Evolutionary conservation across 2,113 vertebrate species (phyloP), one percentile per base, ranked within the genome.

Genomic region (Limanda limanda): DNA sequence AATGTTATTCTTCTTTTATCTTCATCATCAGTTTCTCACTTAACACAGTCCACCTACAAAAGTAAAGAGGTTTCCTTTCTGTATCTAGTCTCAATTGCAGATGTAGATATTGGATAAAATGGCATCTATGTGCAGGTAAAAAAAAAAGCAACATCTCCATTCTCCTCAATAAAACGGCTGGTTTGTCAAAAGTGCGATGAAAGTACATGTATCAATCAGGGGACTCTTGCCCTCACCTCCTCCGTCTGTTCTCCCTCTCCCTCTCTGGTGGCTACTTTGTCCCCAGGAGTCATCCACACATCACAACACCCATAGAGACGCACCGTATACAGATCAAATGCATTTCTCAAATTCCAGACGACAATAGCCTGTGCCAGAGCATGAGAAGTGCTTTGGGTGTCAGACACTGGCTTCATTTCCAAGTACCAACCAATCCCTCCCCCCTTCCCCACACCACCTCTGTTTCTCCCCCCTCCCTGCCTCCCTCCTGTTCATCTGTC

Each of bases 341-440:
- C 88, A 92, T 94, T 93, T 91, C 87, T 92, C 76, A 85, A 76
- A 93, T 94, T 92, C 91, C 93, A 88, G 74, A 82, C 83, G 54
- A 90, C 88, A 91, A 91, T 86, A 81, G 81, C 75, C 67, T 68
- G 85, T 90, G 89, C 88, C 89, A 86, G 78, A 88, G 84, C 68
- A 86, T 74, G 81, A 86, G 81, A 82, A 83, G 48, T 11, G 71
- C 88, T 92, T 77, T 68, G 78, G 87, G 85, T 91, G 89, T 92
- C 86, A 92, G 85, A 87, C 74, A 1, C 83, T 70, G 85, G 85
- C 76, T 89, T 89, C 82, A 89, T 81, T 85, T 81, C 71, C 73
- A 69, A 45, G 67, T 78, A 83, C 59, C 67, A 61, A 18, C 20
- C 17, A n/a, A 7, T 31, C 31, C 27, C 27, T 4, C 27, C 27